Evolutionary conservation across 2,113 vertebrate genomes (phyloP), one percentile per base, ranked within the genome.

Genomic region (Phoenicopterus ruber): DNA sequence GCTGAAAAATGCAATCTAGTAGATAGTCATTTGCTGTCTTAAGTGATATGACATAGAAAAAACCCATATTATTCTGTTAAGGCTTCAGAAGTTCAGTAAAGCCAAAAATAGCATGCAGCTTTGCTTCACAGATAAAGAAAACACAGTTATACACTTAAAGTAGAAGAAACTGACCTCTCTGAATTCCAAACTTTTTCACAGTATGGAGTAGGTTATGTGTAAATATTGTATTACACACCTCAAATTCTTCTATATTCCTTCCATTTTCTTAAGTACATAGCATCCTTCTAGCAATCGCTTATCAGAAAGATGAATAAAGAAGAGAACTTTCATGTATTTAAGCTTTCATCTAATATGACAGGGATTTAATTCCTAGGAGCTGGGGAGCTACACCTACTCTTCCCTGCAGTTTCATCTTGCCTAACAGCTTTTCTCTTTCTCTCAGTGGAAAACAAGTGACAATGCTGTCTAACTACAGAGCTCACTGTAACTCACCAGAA

Each of bases 1-100:
- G 77, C 44, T 71, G 59, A 70, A 91, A 93, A 90, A 86, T 46
- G 38, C 40, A 70, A 50, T 88, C 50, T 25, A 83, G 40, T 46
- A 94, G 80, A 83, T 59, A 86, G 80, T 49, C 22, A 84, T 86
- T 93, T 85, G 46, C 80, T 88, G 21, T 82, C 96, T 81, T 90
- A 85, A 94, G 78, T 74, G 76, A 87, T 81, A 87, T 6, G 14
- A 71, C 67, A 92, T 2, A 66, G 38, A 87, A 90, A 95, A 93
- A 79, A 44, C 4, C 4, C 61, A 8, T 57, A 89, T 84, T 84
- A 90, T 63, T 89, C 80, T 89, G 14, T 62, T 89, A 94, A 90
- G 76, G 61, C 65, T 97, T 91, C 83, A 94, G 52, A 94, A 91
- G 58, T 82, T 94, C 79, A 92, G 57, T 73, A 94, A 95, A 91